phyloP scores from a whole-genome alignment of 2,797 vertebrate genomes.

The Diglossa cyanea region DNA sequence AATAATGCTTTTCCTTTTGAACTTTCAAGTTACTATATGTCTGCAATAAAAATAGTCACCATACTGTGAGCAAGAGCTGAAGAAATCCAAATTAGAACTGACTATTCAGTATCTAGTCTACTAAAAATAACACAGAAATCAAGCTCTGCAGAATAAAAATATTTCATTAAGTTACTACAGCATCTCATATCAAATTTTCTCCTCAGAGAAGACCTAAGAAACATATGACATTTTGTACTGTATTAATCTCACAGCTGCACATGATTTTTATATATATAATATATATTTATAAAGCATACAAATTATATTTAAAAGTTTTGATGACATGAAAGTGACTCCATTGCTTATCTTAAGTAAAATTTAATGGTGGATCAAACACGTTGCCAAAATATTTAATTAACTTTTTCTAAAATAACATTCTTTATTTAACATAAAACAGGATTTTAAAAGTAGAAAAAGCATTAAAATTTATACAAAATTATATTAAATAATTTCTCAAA shows the following conservation, averaged over 20 bases:
- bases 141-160: background rate
- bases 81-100: constrained; percentile 6
- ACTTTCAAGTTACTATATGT: background rate
- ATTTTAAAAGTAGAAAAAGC: background rate
- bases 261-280: background rate
- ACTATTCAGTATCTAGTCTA: background rate
- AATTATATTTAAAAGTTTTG: background rate
- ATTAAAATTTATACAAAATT: background rate
- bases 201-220: background rate
- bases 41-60: background rate
- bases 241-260: background rate
- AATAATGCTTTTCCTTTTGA: background rate
- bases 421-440: background rate
- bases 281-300: background rate
- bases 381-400: background rate
- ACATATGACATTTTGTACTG: background rate
- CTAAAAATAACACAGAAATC: constrained; percentile 28
- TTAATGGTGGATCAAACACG: background rate
- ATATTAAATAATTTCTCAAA: background rate
- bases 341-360: background rate
- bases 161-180: background rate
- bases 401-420: background rate
- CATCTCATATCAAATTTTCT: background rate
- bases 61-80: background rate
- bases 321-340: background rate